Evolutionary conservation across 2,888 invertebrate species (phyloP).

Genomic region (Carterocephalus palaemon): DNA sequence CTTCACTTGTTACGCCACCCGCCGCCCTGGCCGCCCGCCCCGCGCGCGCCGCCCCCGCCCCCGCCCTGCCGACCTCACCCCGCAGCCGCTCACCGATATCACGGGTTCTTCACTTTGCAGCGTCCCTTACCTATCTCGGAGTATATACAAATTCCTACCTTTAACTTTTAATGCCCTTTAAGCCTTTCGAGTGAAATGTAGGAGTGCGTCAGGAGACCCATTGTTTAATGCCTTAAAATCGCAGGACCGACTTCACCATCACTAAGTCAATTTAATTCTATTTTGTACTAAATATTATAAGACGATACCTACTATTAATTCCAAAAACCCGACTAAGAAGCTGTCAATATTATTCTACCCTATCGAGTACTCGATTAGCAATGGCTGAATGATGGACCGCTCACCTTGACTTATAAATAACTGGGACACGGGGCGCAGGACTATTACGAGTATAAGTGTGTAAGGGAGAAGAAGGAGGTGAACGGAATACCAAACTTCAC

Average conservation of each 20-base stretch:
- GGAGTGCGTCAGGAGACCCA: no score
- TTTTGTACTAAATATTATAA: no score
- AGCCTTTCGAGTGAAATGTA: slow-evolving; percentile 27
- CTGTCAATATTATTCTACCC: neutral
- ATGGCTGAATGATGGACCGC: slow-evolving; percentile 13
- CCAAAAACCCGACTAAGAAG: neutral
- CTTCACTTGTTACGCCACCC: slow-evolving; percentile 77
- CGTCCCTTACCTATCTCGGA: slow-evolving; percentile 60
- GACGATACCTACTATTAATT: no score
- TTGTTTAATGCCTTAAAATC: no score
- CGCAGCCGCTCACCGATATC: slow-evolving; percentile 64
- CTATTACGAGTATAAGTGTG: slow-evolving; percentile 16
- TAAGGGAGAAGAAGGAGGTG: slow-evolving; percentile 13
- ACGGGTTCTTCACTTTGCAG: slow-evolving; percentile 66
- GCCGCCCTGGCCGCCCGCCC: slow-evolving; percentile 55
- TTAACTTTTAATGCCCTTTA: slow-evolving; percentile 33
- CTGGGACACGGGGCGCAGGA: slow-evolving; percentile 26
- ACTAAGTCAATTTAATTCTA: no score
- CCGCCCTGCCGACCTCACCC: slow-evolving; percentile 54
- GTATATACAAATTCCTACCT: slow-evolving; percentile 39
- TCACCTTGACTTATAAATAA: slow-evolving; percentile 34
- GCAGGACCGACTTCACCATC: no score
- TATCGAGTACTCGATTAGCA: slow-evolving; percentile 8
- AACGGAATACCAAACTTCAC: slow-evolving; percentile 15
- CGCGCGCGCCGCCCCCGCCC: slow-evolving; percentile 41